phyloP scores from a whole-genome alignment of 2,113 vertebrate species.

The Vulpes lagopus region DNA sequence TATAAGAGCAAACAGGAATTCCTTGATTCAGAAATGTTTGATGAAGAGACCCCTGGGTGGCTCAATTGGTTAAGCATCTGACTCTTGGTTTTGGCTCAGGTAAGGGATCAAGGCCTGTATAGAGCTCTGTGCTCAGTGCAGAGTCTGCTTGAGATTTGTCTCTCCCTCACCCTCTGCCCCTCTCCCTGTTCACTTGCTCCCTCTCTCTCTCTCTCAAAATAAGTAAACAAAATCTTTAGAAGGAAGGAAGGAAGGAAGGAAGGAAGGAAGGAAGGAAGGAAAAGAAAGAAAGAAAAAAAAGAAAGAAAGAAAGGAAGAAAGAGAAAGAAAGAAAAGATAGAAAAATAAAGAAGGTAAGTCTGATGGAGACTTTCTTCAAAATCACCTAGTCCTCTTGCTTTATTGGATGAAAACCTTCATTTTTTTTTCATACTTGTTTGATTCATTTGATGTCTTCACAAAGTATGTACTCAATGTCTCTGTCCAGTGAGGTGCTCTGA shows the following conservation, averaged over 20 bases:
- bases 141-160: not conserved
- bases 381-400: not conserved
- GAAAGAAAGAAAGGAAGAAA: too few relatives aligned
- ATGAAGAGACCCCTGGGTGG: not conserved
- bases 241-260: too few relatives aligned
- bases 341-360: not conserved
- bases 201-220: not conserved
- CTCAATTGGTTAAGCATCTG: not conserved
- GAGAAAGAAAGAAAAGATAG: too few relatives aligned
- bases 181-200: not conserved
- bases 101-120: not conserved
- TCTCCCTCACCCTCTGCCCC: not conserved
- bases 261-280: too few relatives aligned
- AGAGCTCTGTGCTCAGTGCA: not conserved
- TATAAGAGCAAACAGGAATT: constrained; percentile 32
- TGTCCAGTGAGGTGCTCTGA: not conserved
- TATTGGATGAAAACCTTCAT: not conserved
- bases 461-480: not conserved
- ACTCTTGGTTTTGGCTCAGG: not conserved
- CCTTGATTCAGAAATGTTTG: constrained; percentile 32
- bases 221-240: not conserved
- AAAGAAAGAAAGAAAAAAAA: too few relatives aligned
- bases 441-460: not conserved
- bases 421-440: not conserved
- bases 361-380: not conserved